These are phyloP conservation scores for Drosophila affinis DNA, from an alignment of 2,888 invertebrate species.

Conservation along the genomic window DNA sequence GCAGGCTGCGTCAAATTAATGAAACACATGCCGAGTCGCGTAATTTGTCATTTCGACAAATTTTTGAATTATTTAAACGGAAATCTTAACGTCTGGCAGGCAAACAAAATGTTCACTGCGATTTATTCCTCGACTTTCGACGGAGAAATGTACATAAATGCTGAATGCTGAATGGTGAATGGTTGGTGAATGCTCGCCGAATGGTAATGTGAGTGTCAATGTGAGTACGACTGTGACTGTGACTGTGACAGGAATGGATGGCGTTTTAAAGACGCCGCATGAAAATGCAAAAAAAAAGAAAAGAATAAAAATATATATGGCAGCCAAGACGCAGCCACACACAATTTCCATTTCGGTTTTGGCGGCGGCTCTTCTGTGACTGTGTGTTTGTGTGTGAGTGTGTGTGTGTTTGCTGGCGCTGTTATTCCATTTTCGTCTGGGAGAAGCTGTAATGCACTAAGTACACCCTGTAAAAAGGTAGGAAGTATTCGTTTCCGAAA, in stretches of 20 bases:
- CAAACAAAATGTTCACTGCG: conserved; percentile 47
- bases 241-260: conserved; percentile 48
- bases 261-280: conserved; percentile 43
- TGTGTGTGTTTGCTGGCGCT: conserved; percentile 14
- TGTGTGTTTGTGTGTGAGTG: conserved; percentile 4
- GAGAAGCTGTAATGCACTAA: conserved; percentile 36
- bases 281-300: conserved; percentile 44
- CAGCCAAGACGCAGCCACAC: conserved; percentile 30
- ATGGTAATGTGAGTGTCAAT: conserved; percentile 27
- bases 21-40: conserved; percentile 70
- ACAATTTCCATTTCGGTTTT: conserved; percentile 36
- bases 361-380: neutral
- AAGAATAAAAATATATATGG: conserved; percentile 23
- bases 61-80: conserved; percentile 73
- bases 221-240: conserved; percentile 18
- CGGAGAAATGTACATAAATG: conserved; percentile 17
- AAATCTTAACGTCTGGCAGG: conserved; percentile 61
- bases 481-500: neutral
- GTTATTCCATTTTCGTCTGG: conserved; percentile 40
- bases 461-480: conserved; percentile 25
- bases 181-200: conserved; percentile 27
- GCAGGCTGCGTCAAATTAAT: conserved; percentile 61
- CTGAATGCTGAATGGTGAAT: conserved; percentile 16
- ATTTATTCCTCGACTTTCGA: conserved; percentile 40
- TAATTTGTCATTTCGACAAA: conserved; percentile 75